These are phyloP conservation scores for Macrochelys suwanniensis DNA, from an alignment of 2,797 vertebrate species.

Conservation along the genomic window DNA sequence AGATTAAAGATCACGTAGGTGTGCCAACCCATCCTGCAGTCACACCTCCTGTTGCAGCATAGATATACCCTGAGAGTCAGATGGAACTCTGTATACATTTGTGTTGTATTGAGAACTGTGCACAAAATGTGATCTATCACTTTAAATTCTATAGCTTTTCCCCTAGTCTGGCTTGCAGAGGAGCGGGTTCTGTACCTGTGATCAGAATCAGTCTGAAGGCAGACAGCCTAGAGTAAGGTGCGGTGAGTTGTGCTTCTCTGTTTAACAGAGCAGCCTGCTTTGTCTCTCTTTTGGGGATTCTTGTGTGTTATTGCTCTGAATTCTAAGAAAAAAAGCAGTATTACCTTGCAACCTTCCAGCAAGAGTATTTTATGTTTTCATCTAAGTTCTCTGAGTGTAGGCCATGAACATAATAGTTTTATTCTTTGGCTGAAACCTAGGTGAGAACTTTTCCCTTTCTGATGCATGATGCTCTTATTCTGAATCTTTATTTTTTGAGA, in stretches of 20 bases:
- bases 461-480: background rate
- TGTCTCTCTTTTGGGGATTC: too few relatives aligned
- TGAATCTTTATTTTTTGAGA: rapidly evolving
- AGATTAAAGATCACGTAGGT: background rate
- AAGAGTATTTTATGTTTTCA: too few relatives aligned
- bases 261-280: too few relatives aligned
- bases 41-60: background rate
- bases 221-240: background rate
- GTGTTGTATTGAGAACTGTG: background rate
- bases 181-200: background rate
- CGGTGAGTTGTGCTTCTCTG: too few relatives aligned
- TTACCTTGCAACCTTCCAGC: too few relatives aligned
- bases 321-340: too few relatives aligned
- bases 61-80: background rate
- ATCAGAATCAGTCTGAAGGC: background rate
- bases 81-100: background rate
- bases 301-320: too few relatives aligned
- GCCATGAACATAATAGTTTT: too few relatives aligned
- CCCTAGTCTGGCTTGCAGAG: background rate
- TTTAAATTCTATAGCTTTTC: background rate
- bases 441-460: background rate
- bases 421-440: background rate
- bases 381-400: too few relatives aligned
- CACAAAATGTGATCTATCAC: background rate
- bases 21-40: background rate